Evolutionary conservation across 53 echinoderm and acorn worm species (phyloP).

Genomic region (Patiria pectinifera): DNA sequence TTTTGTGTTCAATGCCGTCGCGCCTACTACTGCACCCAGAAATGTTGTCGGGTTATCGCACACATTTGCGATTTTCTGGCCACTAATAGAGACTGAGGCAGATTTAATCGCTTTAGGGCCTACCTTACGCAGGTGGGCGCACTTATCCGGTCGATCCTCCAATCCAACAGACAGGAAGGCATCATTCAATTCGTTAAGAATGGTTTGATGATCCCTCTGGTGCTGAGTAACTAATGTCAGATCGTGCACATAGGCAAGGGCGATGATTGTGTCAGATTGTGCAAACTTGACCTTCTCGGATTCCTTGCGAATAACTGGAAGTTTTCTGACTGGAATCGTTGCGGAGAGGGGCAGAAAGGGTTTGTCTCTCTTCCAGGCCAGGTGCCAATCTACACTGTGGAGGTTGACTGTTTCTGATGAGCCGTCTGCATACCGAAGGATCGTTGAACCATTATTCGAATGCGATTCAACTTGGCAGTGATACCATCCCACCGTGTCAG

Average conservation of each 20-base stretch:
- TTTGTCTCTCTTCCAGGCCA: slow-evolving; percentile 33
- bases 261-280: neutral
- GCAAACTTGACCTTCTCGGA: slow-evolving; percentile 9
- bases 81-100: slow-evolving; percentile 7
- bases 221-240: no score
- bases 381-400: neutral
- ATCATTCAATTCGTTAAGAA: no score
- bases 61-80: slow-evolving; percentile 23
- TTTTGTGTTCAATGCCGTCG: neutral
- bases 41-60: neutral
- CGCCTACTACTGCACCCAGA: neutral
- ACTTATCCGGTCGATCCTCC: no score
- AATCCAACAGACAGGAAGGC: no score
- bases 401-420: slow-evolving; percentile 10
- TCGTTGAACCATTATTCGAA: neutral
- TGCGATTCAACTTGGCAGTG: neutral
- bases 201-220: no score
- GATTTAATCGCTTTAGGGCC: slow-evolving; percentile 4
- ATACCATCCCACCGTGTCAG: neutral
- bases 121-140: no score
- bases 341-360: neutral
- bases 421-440: neutral
- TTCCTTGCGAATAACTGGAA: neutral
- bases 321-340: neutral
- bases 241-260: neutral